Evolutionary conservation across 2,113 vertebrate genomes (phyloP).

Genomic region (Arothron firmamentum): DNA sequence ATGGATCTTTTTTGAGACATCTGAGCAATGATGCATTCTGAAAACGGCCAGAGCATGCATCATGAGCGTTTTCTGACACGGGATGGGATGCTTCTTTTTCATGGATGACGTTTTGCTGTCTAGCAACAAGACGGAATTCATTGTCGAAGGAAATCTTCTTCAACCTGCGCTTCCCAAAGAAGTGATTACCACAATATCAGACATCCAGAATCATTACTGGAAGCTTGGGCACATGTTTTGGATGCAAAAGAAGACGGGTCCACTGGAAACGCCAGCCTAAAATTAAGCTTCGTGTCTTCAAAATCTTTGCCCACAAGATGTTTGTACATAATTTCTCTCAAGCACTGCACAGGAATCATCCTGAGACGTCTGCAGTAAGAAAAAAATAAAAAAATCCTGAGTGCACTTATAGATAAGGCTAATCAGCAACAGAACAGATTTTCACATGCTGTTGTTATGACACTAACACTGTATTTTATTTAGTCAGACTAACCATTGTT

Average conservation of each 20-base stretch:
- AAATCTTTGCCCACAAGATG: conserved; percentile 11
- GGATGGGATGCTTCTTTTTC: not conserved
- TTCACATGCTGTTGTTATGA: conserved; percentile 31
- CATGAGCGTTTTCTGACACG: not conserved
- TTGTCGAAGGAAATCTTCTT: not conserved
- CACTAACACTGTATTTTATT: conserved; percentile 10
- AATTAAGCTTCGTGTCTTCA: not conserved
- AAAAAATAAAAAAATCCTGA: conserved; percentile 13
- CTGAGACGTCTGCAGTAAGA: conserved; percentile 38
- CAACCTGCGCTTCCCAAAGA: not conserved
- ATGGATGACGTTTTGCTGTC: not conserved
- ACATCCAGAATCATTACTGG: not conserved
- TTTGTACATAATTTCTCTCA: conserved; percentile 41
- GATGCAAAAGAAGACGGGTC: not conserved
- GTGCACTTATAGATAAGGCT: conserved; percentile 29
- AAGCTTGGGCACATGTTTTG: no score
- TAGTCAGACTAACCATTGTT: conserved; percentile 47
- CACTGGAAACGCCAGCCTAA: no score
- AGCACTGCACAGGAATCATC: conserved; percentile 55
- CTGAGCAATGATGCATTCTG: not conserved
- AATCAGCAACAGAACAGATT: conserved; percentile 27
- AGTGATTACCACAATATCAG: conserved; percentile 4
- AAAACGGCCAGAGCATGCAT: not conserved
- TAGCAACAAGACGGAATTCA: not conserved
- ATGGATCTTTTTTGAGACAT: conserved; percentile 6